Conservation (phyloP, 2,888 invertebrate genomes). For the Harpalus rufipes region DNA sequence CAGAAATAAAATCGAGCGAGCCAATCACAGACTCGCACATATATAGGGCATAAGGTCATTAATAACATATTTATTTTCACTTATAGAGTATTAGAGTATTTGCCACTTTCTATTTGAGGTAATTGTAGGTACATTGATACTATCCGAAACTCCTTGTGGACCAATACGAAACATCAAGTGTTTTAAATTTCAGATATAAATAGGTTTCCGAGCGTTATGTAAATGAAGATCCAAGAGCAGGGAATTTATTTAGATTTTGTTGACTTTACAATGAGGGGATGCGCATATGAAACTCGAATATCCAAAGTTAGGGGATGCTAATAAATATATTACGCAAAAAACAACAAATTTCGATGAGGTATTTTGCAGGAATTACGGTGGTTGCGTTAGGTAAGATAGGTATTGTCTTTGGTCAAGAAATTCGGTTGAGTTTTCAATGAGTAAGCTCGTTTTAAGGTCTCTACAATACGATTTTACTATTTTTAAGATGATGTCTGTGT, state of each 20-base stretch:
- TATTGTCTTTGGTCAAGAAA: too few relatives aligned
- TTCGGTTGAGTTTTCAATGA: too few relatives aligned
- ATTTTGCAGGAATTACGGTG: not conserved
- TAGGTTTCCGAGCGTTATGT: constrained; percentile 39
- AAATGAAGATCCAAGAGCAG: constrained; percentile 19
- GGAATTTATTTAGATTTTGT: constrained; percentile 51
- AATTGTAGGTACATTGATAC: not conserved
- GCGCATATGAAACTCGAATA: constrained; percentile 5
- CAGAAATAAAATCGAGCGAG: not conserved
- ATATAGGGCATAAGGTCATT: not conserved
- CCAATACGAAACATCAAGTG: constrained; percentile 21
- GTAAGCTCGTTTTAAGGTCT: too few relatives aligned
- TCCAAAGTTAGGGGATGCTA: not conserved
- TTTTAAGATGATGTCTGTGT: too few relatives aligned
- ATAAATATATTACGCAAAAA: constrained; percentile 2
- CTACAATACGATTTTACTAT: too few relatives aligned
- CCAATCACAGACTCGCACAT: not conserved
- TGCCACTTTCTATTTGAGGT: not conserved
- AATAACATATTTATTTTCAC: too few relatives aligned
- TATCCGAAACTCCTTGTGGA: not conserved
- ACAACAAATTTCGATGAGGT: not conserved
- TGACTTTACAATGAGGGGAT: constrained; percentile 39
- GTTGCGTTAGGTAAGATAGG: too few relatives aligned
- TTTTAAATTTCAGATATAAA: constrained; percentile 54
- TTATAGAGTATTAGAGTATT: too few relatives aligned